Evolutionary conservation across 2,888 invertebrate genomes (phyloP).

Genomic region (Aphodius granarius): DNA sequence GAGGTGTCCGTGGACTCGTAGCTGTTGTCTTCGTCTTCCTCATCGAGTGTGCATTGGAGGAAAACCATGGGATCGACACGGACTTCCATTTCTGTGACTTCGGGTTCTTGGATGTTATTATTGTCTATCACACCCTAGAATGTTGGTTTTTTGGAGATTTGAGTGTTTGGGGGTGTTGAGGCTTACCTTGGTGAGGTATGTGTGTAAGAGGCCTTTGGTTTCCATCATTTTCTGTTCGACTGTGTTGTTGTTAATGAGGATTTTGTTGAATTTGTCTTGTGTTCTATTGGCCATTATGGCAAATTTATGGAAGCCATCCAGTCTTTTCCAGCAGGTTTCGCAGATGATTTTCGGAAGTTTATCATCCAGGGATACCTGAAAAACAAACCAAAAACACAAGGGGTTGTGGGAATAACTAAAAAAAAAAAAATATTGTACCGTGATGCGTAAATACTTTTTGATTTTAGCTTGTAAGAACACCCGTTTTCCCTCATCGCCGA

Average conservation of each 20-base stretch:
- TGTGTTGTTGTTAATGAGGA: constrained; percentile 39
- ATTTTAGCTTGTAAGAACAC: constrained; percentile 68
- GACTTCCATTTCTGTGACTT: constrained; percentile 65
- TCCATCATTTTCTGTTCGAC: constrained; percentile 51
- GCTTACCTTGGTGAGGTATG: constrained; percentile 59
- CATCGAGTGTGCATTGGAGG: constrained; percentile 57
- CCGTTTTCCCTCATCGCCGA: constrained; percentile 66
- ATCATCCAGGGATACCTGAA: constrained; percentile 67
- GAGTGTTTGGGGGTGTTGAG: too few relatives aligned
- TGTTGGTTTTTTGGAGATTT: not conserved
- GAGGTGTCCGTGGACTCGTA: constrained; percentile 21
- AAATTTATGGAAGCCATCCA: constrained; percentile 69
- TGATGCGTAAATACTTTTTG: constrained; percentile 67
- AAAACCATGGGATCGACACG: constrained; percentile 72
- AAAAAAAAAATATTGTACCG: constrained; percentile 54
- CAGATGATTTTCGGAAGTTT: constrained; percentile 71
- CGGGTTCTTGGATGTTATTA: constrained; percentile 30
- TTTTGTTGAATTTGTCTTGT: constrained; percentile 61
- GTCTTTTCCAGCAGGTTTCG: constrained; percentile 63
- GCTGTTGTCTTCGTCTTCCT: constrained; percentile 35
- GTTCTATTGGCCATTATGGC: constrained; percentile 66
- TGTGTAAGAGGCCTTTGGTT: constrained; percentile 57
- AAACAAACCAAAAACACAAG: not conserved
- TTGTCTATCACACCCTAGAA: constrained; percentile 39
- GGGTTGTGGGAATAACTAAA: not conserved